A percentile compares a stretch with the other conserved stretches of the same genome.
Conservation (phyloP, 2,888 invertebrate genomes). For the Amphipyra tragopoginis region DNA sequence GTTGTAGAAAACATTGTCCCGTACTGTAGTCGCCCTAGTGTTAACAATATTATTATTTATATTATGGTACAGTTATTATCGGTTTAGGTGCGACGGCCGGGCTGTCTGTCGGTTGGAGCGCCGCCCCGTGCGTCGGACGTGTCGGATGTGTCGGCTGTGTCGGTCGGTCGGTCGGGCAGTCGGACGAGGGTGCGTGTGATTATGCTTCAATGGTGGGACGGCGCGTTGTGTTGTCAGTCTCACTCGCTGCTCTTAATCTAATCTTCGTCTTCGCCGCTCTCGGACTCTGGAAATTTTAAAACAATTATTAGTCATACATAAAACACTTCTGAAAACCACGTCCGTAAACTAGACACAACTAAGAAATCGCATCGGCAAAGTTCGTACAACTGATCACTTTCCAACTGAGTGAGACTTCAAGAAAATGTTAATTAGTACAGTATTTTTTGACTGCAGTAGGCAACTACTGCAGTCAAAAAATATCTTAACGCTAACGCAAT, state of each 20-base stretch:
- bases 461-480: no score
- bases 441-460: no score
- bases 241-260: slow-evolving; percentile 88
- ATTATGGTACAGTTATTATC: slow-evolving; percentile 67
- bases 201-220: slow-evolving; percentile 61
- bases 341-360: no score
- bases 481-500: no score
- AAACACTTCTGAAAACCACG: no score
- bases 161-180: slow-evolving; percentile 30
- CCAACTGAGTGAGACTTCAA: no score
- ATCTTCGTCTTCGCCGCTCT: slow-evolving; percentile 88
- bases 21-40: slow-evolving; percentile 63
- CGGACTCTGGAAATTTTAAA: slow-evolving; percentile 81
- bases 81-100: slow-evolving; percentile 53
- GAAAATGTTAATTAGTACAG: no score
- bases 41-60: slow-evolving; percentile 66
- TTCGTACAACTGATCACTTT: no score
- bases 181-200: slow-evolving; percentile 51
- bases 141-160: slow-evolving; percentile 44
- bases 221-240: slow-evolving; percentile 80
- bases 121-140: background rate
- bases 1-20: slow-evolving; percentile 82
- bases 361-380: no score
- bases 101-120: slow-evolving; percentile 14
- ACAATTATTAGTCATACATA: background rate